phyloP scores from a whole-genome alignment of 2,113 vertebrate genomes.

The Sceloporus tristichus region DNA sequence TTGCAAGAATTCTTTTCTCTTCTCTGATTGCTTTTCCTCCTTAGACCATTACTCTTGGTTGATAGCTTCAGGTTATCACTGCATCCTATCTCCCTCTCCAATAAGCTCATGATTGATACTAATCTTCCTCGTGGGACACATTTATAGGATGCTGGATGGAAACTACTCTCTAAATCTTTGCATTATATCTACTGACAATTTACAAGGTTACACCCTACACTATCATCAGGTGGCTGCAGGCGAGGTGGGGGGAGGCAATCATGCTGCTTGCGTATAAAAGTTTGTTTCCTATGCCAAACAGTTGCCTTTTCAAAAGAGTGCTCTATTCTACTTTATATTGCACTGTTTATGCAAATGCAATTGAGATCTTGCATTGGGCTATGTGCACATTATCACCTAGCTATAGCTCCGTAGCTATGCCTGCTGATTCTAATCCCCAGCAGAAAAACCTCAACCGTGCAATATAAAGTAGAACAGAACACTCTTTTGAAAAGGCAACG shows the following conservation, averaged over 20 bases:
- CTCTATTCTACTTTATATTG: conserved; percentile 18
- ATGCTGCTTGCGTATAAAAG: conserved; percentile 60
- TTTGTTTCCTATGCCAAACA: conserved; percentile 16
- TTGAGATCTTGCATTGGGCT: rapidly evolving
- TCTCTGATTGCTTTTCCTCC: conserved; percentile 83
- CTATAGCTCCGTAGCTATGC: too few species aligned
- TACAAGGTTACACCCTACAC: background rate
- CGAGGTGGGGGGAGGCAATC: conserved; percentile 68
- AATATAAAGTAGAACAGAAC: too few species aligned
- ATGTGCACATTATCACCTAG: too few species aligned
- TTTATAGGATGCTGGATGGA: conserved; percentile 79
- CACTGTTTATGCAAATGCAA: conserved; percentile 30
- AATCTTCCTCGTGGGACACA: conserved; percentile 80
- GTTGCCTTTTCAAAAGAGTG: conserved; percentile 35
- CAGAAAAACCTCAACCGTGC: too few species aligned
- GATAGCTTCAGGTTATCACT: conserved; percentile 83
- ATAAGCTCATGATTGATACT: conserved; percentile 87
- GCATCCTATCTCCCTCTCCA: conserved; percentile 80
- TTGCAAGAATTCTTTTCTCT: conserved; percentile 75
- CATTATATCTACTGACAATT: conserved; percentile 78
- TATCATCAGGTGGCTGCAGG: conserved; percentile 31
- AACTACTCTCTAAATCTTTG: conserved; percentile 82
- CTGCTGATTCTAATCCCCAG: too few species aligned
- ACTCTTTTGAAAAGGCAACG: too few species aligned
- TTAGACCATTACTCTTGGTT: conserved; percentile 80